A percentile compares a stretch with the other conserved stretches of the same genome.
These are phyloP conservation scores for Ceratina japonica DNA, from an alignment of 1,140 invertebrate species.

Conservation along the genomic window DNA sequence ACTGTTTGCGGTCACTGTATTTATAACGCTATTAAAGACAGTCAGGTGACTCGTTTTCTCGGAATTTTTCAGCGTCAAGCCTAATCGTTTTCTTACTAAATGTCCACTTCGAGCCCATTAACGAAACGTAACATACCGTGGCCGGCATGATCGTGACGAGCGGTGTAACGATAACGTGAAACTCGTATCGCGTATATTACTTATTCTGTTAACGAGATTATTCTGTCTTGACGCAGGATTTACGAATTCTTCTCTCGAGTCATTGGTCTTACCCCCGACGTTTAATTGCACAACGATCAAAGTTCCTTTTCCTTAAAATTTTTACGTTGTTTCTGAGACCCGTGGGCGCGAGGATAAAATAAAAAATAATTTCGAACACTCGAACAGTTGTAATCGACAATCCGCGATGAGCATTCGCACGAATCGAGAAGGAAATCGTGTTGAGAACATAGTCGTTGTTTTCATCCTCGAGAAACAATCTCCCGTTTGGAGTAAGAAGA, in stretches of 20 bases:
- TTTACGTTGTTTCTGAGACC: no score
- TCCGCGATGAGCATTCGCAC: constrained; percentile 5
- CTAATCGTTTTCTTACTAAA: constrained; percentile 51
- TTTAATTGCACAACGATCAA: no score
- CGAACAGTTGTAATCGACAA: not conserved
- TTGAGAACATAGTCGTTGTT: not conserved
- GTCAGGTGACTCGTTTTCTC: constrained; percentile 29
- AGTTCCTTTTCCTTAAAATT: no score
- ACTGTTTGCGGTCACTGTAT: no score
- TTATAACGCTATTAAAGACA: no score
- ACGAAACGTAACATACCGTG: not conserved
- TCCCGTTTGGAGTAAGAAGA: not conserved
- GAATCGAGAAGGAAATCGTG: not conserved
- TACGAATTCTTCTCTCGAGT: no score
- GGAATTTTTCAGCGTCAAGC: constrained; percentile 32
- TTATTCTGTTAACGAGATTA: not conserved
- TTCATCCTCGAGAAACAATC: not conserved
- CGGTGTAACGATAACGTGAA: constrained; percentile 24
- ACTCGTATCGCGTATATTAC: not conserved
- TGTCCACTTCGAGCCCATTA: constrained; percentile 35
- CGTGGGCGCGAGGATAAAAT: no score
- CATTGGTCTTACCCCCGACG: no score
- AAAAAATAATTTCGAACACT: no score
- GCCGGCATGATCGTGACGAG: not conserved
- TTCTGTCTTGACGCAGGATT: no score